These are phyloP conservation scores for Agrotis ipsilon DNA, from an alignment of 2,888 invertebrate genomes.

Conservation along the genomic window DNA sequence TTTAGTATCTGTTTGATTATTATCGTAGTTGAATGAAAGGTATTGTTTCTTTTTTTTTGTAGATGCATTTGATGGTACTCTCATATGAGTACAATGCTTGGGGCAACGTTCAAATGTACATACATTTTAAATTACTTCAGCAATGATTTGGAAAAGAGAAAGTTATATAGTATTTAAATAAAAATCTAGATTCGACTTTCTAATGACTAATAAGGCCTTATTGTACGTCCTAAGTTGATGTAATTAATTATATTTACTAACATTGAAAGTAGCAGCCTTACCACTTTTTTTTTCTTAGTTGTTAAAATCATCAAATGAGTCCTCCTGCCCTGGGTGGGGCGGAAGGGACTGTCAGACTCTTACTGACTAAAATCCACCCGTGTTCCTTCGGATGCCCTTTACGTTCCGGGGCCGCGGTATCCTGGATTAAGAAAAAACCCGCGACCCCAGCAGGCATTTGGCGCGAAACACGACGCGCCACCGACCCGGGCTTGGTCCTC, in stretches of 20 bases:
- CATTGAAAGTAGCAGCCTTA: no score
- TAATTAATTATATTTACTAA: background rate
- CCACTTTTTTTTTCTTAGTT: no score
- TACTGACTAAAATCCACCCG: no score
- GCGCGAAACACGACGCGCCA: no score
- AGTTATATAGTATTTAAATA: slow-evolving; percentile 9
- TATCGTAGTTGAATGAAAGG: slow-evolving; percentile 22
- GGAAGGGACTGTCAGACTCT: no score
- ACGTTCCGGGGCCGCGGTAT: no score
- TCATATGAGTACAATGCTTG: slow-evolving; percentile 10
- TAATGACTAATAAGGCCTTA: background rate
- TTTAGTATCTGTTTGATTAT: slow-evolving; percentile 36
- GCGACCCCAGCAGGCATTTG: no score
- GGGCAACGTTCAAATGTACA: slow-evolving; percentile 4
- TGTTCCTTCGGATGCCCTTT: no score
- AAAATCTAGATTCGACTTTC: slow-evolving; percentile 23
- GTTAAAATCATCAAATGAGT: no score
- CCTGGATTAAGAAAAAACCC: no score
- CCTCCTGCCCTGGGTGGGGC: no score
- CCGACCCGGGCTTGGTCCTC: no score
- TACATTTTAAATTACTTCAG: slow-evolving; percentile 11
- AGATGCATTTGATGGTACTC: slow-evolving; percentile 11
- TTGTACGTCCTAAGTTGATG: background rate
- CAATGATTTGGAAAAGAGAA: slow-evolving; percentile 32
- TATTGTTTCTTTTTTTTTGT: slow-evolving; percentile 23